Evolutionary conservation across 2,113 vertebrate genomes (phyloP).

Genomic region (Alosa alosa): DNA sequence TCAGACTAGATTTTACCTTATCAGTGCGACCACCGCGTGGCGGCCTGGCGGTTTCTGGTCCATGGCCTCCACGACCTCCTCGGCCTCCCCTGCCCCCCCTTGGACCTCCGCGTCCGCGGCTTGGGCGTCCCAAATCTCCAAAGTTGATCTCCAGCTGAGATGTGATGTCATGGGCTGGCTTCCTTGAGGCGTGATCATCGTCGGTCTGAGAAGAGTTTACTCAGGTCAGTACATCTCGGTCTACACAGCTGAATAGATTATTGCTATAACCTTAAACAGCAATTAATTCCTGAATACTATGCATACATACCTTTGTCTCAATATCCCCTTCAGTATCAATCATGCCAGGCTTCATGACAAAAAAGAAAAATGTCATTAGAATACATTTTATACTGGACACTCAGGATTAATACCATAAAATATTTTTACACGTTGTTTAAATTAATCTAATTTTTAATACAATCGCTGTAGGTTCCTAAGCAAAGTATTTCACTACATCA

Average conservation of each 20-base stretch:
- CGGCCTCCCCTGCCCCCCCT: constrained; percentile 76
- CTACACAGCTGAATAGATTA: neutral
- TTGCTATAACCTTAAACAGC: neutral
- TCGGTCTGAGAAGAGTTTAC: constrained; percentile 61
- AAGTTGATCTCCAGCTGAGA: constrained; percentile 99
- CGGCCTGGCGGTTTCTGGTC: constrained; percentile 64
- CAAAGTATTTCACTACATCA: too few species aligned
- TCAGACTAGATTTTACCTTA: constrained; percentile 72
- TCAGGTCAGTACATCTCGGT: neutral
- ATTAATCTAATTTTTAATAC: too few species aligned
- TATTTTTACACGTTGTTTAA: too few species aligned
- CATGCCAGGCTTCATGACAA: neutral
- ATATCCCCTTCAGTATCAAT: neutral
- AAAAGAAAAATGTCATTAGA: neutral
- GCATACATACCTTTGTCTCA: neutral
- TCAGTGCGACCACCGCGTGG: constrained; percentile 85
- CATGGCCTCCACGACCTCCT: constrained; percentile 54
- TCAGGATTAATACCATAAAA: too few species aligned
- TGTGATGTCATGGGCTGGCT: constrained; percentile 96
- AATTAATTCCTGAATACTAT: neutral
- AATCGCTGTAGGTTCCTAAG: too few species aligned
- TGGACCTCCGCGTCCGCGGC: constrained; percentile 90
- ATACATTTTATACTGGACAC: neutral
- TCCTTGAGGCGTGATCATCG: constrained; percentile 92
- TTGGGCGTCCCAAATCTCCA: constrained; percentile 91